phyloP scores from a whole-genome alignment of 2,888 invertebrate species.

The Microplitis deprimator region DNA sequence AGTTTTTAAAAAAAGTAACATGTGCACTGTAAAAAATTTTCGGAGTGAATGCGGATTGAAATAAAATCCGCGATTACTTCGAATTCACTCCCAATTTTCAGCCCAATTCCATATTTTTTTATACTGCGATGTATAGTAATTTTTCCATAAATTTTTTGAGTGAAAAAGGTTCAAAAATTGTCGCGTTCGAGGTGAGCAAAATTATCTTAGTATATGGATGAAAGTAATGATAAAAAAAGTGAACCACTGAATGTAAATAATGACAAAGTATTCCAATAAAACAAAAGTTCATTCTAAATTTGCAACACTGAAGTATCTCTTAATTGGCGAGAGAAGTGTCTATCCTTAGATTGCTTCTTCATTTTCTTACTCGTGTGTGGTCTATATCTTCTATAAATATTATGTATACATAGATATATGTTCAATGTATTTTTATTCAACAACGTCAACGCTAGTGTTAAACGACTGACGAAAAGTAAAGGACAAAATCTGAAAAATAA shows the following conservation, averaged over 20 bases:
- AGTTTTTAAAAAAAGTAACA: too few relatives aligned
- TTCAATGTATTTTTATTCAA: conserved; percentile 66
- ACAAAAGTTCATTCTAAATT: conserved; percentile 26
- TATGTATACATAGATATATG: conserved; percentile 35
- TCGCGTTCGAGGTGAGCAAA: too few relatives aligned
- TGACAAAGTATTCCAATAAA: not conserved
- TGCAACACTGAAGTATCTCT: conserved; percentile 51
- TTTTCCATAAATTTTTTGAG: too few relatives aligned
- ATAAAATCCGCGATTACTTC: too few relatives aligned
- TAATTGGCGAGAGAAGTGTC: conserved; percentile 57
- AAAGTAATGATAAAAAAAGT: not conserved
- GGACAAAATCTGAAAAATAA: not conserved
- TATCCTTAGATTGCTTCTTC: conserved; percentile 32
- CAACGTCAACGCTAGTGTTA: conserved; percentile 65
- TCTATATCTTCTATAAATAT: conserved; percentile 48
- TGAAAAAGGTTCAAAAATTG: too few relatives aligned
- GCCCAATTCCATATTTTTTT: too few relatives aligned
- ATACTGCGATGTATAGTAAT: too few relatives aligned
- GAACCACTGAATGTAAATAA: not conserved
- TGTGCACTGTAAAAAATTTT: too few relatives aligned
- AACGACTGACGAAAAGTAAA: conserved; percentile 65
- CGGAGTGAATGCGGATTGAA: too few relatives aligned
- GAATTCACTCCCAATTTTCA: too few relatives aligned
- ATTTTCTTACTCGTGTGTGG: conserved; percentile 60
- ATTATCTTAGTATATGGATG: too few relatives aligned